Conservation (phyloP, 2,888 invertebrate species). For the Lissonota sp. region DNA sequence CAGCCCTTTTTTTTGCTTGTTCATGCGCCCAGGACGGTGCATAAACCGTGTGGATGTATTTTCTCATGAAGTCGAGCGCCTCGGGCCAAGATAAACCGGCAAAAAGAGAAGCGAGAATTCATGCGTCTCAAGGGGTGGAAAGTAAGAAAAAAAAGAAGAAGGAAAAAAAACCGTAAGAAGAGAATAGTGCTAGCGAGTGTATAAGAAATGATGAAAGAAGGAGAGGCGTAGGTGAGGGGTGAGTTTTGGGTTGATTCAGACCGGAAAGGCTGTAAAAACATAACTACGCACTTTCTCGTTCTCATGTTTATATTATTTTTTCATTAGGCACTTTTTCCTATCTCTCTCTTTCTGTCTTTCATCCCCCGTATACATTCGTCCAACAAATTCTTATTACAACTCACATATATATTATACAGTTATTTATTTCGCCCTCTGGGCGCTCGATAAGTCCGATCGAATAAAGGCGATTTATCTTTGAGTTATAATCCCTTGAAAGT, state of each 20-base stretch:
- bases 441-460: slow-evolving; percentile 45
- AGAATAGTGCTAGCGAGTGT: slow-evolving; percentile 51
- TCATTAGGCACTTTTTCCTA: slow-evolving; percentile 59
- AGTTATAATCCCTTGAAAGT: background rate
- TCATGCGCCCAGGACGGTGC: background rate
- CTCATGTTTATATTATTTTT: slow-evolving; percentile 67
- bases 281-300: slow-evolving; percentile 64
- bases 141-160: slow-evolving; percentile 1
- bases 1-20: background rate
- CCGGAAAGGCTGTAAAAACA: slow-evolving; percentile 62
- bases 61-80: slow-evolving; percentile 10
- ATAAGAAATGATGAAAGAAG: slow-evolving; percentile 35
- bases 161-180: slow-evolving; percentile 8
- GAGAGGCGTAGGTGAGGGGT: background rate
- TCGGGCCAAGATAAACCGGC: slow-evolving; percentile 24
- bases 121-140: slow-evolving; percentile 53
- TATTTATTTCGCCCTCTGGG: slow-evolving; percentile 42
- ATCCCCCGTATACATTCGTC: slow-evolving; percentile 24
- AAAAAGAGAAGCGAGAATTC: slow-evolving; percentile 44
- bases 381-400: slow-evolving; percentile 45
- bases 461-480: slow-evolving; percentile 49
- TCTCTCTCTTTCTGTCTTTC: background rate
- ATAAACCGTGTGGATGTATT: background rate
- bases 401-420: slow-evolving; percentile 18
- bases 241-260: slow-evolving; percentile 25